phyloP scores from a whole-genome alignment of 2,797 vertebrate genomes.

The Platyrinchus mystaceus region DNA sequence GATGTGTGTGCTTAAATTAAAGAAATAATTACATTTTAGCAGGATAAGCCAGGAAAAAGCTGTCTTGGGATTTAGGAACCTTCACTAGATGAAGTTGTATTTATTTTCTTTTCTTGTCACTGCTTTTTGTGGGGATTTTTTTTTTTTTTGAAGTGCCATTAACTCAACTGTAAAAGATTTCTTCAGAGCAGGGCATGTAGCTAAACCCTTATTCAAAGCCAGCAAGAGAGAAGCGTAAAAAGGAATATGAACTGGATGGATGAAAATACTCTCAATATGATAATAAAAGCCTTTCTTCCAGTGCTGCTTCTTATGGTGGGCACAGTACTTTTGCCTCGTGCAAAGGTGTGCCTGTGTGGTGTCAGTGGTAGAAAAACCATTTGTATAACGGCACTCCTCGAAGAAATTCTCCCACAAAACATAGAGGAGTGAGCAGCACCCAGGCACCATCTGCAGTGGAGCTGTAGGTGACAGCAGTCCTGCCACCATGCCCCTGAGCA shows the following conservation, averaged over 20 bases:
- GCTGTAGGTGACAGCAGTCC: background rate
- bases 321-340: background rate
- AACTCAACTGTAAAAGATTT: background rate
- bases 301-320: background rate
- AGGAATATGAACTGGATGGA: background rate
- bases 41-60: background rate
- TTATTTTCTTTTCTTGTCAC: conserved; percentile 40
- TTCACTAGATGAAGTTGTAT: background rate
- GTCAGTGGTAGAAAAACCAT: background rate
- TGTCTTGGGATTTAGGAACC: conserved; percentile 4
- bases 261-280: background rate
- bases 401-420: background rate
- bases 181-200: background rate
- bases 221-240: background rate
- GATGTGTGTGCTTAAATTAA: conserved; percentile 41
- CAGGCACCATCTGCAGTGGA: accelerated
- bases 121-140: background rate
- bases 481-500: accelerated
- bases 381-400: background rate
- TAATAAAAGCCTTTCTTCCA: background rate
- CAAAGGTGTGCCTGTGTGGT: background rate
- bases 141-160: background rate
- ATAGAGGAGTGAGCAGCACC: background rate
- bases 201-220: background rate
- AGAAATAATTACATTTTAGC: conserved; percentile 26